A percentile compares a stretch with the other conserved stretches of the same genome.
Evolutionary conservation across 2,888 invertebrate species (phyloP).

Genomic region (Cecidostiba fungosa): DNA sequence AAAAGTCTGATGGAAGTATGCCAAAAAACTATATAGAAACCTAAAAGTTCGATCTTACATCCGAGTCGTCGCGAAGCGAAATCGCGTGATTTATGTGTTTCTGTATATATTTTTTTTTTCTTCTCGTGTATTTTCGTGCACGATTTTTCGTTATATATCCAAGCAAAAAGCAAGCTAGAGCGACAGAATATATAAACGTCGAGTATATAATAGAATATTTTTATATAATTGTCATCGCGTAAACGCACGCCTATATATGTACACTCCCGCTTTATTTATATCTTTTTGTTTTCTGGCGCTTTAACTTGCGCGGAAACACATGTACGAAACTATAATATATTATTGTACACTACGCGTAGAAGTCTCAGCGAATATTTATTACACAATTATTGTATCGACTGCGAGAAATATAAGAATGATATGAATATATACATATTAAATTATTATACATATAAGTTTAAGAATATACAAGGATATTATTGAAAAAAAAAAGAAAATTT

Average conservation of each 20-base stretch:
- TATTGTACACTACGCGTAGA: background rate
- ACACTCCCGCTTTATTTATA: background rate
- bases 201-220: constrained; percentile 41
- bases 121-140: background rate
- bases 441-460: constrained; percentile 29
- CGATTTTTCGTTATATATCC: background rate
- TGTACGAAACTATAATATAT: constrained; percentile 8
- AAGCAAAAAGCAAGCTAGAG: background rate
- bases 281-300: constrained; percentile 28
- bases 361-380: constrained; percentile 50
- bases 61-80: background rate
- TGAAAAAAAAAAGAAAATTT: background rate
- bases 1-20: constrained; percentile 47
- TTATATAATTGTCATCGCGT: constrained; percentile 41
- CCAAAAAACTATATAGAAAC: constrained; percentile 28
- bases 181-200: constrained; percentile 39
- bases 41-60: background rate
- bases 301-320: constrained; percentile 33
- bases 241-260: constrained; percentile 7
- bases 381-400: constrained; percentile 55
- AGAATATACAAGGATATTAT: constrained; percentile 37
- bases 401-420: constrained; percentile 65
- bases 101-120: background rate
- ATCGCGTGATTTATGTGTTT: background rate
- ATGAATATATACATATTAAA: constrained; percentile 39